Conservation (phyloP, 2,113 vertebrate genomes). For the Sphyrna mokarran region DNA sequence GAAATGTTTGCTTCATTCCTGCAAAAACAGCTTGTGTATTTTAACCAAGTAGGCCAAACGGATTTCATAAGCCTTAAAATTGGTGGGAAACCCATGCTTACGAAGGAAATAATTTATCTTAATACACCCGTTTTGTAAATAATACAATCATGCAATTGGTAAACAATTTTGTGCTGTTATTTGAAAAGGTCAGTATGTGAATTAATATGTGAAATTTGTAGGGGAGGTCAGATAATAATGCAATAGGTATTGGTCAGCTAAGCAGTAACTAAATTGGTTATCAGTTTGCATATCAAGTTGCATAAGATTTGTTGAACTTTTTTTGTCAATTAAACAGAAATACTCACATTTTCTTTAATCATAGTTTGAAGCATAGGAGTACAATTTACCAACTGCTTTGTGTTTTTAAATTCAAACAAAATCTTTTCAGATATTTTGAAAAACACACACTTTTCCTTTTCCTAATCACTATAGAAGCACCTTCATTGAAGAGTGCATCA, state of each 20-base stretch:
- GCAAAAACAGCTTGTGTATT: neutral
- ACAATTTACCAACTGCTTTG: neutral
- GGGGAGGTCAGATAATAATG: neutral
- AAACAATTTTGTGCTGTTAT: neutral
- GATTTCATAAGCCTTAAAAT: neutral
- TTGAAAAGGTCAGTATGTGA: neutral
- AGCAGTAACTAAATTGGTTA: neutral
- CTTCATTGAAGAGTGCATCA: neutral
- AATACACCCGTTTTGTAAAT: neutral
- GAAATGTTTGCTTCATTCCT: neutral
- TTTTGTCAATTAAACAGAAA: neutral
- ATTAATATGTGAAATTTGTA: neutral
- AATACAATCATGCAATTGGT: neutral
- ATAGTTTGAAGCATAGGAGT: neutral
- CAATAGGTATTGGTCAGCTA: neutral
- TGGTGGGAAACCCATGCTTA: neutral
- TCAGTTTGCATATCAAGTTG: neutral
- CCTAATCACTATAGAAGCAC: neutral
- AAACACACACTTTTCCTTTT: neutral
- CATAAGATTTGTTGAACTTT: neutral
- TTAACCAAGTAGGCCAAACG: neutral
- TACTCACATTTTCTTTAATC: neutral
- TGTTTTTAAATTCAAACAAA: neutral
- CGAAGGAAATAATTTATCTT: neutral
- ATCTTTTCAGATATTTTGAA: neutral